phyloP scores from a whole-genome alignment of 2,888 invertebrate genomes.

The Diachrysia chrysitis region DNA sequence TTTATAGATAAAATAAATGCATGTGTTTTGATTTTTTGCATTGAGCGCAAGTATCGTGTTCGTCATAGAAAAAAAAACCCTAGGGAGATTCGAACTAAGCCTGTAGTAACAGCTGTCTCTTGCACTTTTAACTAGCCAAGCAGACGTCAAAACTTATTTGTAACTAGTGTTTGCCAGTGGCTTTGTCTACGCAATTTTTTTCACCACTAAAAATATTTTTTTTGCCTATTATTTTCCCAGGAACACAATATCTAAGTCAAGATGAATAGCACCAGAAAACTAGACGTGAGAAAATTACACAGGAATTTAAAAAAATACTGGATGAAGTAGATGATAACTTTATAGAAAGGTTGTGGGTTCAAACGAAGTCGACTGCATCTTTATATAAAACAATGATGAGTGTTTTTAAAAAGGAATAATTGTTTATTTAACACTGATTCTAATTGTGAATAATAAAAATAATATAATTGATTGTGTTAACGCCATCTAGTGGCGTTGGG shows the following conservation, averaged over 20 bases:
- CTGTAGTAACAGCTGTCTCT: background rate
- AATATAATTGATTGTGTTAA: slow-evolving; percentile 1
- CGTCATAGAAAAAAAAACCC: slow-evolving; percentile 8
- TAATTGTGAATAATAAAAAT: background rate
- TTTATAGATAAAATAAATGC: slow-evolving; percentile 7
- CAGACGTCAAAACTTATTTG: background rate
- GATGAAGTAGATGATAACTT: background rate
- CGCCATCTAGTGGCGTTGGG: too few species aligned
- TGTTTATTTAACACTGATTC: too few species aligned
- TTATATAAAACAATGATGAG: background rate
- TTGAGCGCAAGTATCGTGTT: slow-evolving; percentile 10
- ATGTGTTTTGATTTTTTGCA: background rate
- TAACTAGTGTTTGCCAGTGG: background rate
- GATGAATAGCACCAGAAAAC: slow-evolving; percentile 10
- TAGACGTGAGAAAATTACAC: background rate
- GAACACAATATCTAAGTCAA: slow-evolving; percentile 3
- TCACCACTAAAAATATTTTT: background rate
- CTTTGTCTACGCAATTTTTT: background rate
- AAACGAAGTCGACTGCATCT: slow-evolving; percentile 1
- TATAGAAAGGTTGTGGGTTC: background rate
- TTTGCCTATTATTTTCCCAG: background rate
- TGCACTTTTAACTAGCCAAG: background rate
- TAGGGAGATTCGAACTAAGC: background rate
- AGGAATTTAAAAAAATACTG: too few species aligned
- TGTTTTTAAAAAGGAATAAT: background rate